Base-by-base conservation (phyloP, 2,113 vertebrate species). In the Phyllostomus discolor region DNA sequence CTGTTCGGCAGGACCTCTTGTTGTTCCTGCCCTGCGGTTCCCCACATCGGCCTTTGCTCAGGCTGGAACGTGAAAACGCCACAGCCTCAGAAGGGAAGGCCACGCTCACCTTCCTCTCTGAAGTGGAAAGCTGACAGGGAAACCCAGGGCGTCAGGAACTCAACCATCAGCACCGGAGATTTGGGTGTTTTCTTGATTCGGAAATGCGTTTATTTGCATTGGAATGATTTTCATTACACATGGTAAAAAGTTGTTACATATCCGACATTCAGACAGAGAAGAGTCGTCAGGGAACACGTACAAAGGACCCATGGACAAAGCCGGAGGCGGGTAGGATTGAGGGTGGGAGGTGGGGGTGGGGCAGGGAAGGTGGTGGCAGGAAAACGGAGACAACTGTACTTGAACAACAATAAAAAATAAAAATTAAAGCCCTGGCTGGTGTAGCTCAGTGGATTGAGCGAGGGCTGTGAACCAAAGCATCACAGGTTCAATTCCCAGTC, bases 11-110 rank as follows among this genome's bases (percentile, higher is more conserved):
- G 75, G 35, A 73, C 31, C 85, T 96, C 90, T 88, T 78, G 19
- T 80, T 82, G 52, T 78, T 35, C 66, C 57, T 88, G 59, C 48
- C 78, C 84, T 69, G 2, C 54, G 41, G 16, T 90, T 95, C 96
- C 90, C 84, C 62, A 96, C 73, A 70, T 79, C 35, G 28, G 88
- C 26, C 70, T 81, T 84, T 54, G 33, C 94, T 96, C 76, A 15
- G 38, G 9, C 88, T 72, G 79, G 76, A 92, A 52, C 5, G 3
- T 20, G 81, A 72, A 92, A 96, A 95, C 67, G 84, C 84, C 82
- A 93, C 66, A 28, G 2, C 48, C 11, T 86, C 88, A 72, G 54
- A 76, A 54, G 59, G 73, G 57, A 94, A 84, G 48, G 38, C n/a
- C 69, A 67, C 33, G 1, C 38, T 92, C 35, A 10, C 50, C 76